Conservation (phyloP, 2,797 vertebrate genomes). For the Naso thynnoides region DNA sequence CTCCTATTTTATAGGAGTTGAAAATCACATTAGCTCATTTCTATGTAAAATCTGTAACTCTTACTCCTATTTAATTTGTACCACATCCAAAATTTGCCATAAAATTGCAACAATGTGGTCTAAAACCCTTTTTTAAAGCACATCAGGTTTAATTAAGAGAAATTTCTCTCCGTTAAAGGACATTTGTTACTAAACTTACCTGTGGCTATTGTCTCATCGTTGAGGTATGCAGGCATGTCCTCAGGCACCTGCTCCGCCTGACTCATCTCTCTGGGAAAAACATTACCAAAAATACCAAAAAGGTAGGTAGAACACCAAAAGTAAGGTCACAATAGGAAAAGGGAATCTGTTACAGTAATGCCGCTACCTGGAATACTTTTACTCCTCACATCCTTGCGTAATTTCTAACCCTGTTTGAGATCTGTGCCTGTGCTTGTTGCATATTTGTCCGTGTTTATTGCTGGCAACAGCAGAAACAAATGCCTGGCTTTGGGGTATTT, state of each 20-base stretch:
- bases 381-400: background rate
- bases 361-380: background rate
- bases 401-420: background rate
- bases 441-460: background rate
- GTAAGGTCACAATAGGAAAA: background rate
- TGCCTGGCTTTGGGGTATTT: background rate
- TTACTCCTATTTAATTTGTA: background rate
- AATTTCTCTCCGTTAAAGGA: background rate
- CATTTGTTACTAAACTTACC: constrained; percentile 48
- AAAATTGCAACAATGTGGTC: too few species aligned
- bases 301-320: background rate
- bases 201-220: constrained; percentile 88
- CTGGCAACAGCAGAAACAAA: background rate
- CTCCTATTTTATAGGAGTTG: too few species aligned
- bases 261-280: constrained; percentile 88
- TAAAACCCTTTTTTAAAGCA: too few species aligned
- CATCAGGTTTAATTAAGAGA: background rate
- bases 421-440: constrained; percentile 3
- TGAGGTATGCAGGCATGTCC: constrained; percentile 88
- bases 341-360: background rate
- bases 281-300: constrained; percentile 33
- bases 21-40: too few species aligned
- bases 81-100: too few species aligned
- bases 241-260: constrained; percentile 88
- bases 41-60: background rate